These are phyloP conservation scores for Thaleichthys pacificus DNA, from an alignment of 2,797 vertebrate species.

Conservation along the genomic window DNA sequence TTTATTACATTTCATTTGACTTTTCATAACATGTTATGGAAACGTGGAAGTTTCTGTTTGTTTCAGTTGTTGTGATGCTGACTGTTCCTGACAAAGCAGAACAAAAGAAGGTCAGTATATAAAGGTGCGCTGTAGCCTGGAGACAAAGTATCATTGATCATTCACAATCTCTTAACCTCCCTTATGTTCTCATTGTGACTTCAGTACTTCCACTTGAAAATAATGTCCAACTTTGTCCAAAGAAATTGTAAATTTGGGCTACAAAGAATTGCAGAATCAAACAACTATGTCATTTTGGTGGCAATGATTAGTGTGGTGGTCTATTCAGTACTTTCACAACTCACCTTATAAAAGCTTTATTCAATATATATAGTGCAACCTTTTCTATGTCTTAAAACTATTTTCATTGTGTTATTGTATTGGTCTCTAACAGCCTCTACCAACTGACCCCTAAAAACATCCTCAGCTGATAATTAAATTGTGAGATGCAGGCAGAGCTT, in stretches of 20 bases:
- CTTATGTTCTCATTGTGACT: conserved; percentile 6
- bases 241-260: neutral
- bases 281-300: neutral
- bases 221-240: neutral
- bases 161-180: conserved; percentile 41
- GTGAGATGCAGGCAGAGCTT: conserved; percentile 2
- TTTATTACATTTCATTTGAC: conserved; percentile 11
- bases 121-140: conserved; percentile 51
- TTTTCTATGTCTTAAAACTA: neutral
- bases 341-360: too few relatives aligned
- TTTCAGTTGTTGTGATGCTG: conserved; percentile 49
- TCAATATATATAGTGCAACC: neutral
- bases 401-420: neutral
- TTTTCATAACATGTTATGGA: conserved; percentile 33
- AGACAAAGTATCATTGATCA: conserved; percentile 55
- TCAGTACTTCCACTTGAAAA: neutral
- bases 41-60: conserved; percentile 43
- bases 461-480: conserved; percentile 33
- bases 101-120: conserved; percentile 48
- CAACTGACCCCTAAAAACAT: conserved; percentile 32
- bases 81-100: conserved; percentile 50
- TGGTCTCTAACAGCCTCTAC: conserved; percentile 11
- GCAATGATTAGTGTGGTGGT: too few relatives aligned
- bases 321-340: too few relatives aligned
- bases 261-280: neutral